phyloP scores from a whole-genome alignment of 2,797 vertebrate species.

The Miichthys miiuy region DNA sequence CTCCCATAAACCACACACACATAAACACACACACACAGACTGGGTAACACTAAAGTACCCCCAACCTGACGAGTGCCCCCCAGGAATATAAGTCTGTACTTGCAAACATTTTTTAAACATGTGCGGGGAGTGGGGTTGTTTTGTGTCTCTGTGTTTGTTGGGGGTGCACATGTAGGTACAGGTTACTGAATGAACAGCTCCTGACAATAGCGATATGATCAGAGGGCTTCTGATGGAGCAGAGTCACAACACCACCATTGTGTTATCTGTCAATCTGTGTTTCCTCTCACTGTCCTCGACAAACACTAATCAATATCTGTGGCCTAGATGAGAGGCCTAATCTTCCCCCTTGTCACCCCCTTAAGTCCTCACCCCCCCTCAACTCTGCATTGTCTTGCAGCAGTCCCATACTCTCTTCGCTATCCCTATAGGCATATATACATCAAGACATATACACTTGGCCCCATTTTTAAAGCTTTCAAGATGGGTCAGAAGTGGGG shows the following conservation, averaged over 20 bases:
- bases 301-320: slow-evolving; percentile 88
- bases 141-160: not conserved
- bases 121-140: not conserved
- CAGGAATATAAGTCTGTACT: slow-evolving; percentile 29
- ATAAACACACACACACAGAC: slow-evolving; percentile 50
- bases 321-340: slow-evolving; percentile 85
- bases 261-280: slow-evolving; percentile 84
- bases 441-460: slow-evolving; percentile 65
- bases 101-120: not conserved
- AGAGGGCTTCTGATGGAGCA: slow-evolving; percentile 52
- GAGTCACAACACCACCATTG: slow-evolving; percentile 69
- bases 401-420: slow-evolving; percentile 66
- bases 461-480: slow-evolving; percentile 65
- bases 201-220: slow-evolving; percentile 75
- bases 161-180: slow-evolving; percentile 20
- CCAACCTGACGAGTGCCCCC: slow-evolving; percentile 22
- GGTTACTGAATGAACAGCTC: slow-evolving; percentile 56
- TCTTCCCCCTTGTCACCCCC: slow-evolving; percentile 65
- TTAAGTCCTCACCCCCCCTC: slow-evolving; percentile 54
- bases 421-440: slow-evolving; percentile 68
- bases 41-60: slow-evolving; percentile 46
- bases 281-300: slow-evolving; percentile 78
- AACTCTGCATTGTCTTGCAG: slow-evolving; percentile 74
- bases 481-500: slow-evolving; percentile 71
- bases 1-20: slow-evolving; percentile 68